These are phyloP conservation scores for Lacanobia wlatinum DNA, from an alignment of 2,888 invertebrate genomes.

Conservation along the genomic window DNA sequence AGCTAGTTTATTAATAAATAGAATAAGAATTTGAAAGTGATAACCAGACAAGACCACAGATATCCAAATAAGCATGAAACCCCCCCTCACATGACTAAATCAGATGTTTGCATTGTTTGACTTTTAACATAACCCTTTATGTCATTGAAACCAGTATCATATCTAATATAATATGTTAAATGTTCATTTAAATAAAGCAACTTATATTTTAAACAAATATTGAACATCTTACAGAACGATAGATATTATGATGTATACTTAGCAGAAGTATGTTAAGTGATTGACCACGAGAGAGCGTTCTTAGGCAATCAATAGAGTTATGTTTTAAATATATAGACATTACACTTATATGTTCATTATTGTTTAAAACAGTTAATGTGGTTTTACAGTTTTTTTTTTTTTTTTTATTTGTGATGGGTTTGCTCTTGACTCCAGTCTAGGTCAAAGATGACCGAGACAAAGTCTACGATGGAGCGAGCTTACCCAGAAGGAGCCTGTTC, in stretches of 20 bases:
- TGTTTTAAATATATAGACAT: slow-evolving; percentile 11
- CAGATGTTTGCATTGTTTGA: neutral
- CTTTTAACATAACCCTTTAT: neutral
- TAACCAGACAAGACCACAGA: neutral
- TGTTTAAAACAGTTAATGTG: too few relatives aligned
- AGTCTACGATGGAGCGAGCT: too few relatives aligned
- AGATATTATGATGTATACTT: slow-evolving; percentile 25
- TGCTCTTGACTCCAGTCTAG: too few relatives aligned
- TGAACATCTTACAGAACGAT: neutral
- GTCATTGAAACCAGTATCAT: slow-evolving; percentile 13
- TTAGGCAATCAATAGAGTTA: slow-evolving; percentile 22
- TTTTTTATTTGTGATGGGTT: too few relatives aligned
- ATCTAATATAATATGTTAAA: slow-evolving; percentile 1
- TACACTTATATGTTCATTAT: neutral
- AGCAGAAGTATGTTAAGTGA: slow-evolving; percentile 31
- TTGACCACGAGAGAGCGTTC: slow-evolving; percentile 56
- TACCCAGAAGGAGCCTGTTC: too few relatives aligned
- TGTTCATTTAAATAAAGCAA: slow-evolving; percentile 3
- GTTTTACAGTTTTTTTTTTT: too few relatives aligned
- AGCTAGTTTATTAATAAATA: too few relatives aligned
- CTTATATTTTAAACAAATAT: slow-evolving; percentile 12
- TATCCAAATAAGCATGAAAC: neutral
- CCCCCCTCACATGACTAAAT: neutral
- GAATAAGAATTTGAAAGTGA: neutral
- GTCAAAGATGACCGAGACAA: too few relatives aligned